Evolutionary conservation across 2,113 vertebrate species (phyloP).

Genomic region (Nesoenas mayeri): DNA sequence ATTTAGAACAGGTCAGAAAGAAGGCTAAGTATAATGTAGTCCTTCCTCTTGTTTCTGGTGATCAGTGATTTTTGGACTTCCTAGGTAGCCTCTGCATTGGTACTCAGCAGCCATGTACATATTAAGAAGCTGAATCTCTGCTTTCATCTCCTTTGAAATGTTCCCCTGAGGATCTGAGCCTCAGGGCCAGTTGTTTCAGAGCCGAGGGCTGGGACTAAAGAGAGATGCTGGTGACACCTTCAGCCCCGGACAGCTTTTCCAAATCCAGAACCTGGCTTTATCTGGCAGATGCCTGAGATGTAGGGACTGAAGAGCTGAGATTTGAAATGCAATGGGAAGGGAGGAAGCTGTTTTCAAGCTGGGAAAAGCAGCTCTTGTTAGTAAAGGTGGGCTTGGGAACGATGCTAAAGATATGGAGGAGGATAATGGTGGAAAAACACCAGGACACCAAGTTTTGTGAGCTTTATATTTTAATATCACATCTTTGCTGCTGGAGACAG

Average conservation of each 20-base stretch:
- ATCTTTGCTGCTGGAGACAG: background rate
- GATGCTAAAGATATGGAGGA: background rate
- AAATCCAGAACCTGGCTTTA: background rate
- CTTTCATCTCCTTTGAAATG: background rate
- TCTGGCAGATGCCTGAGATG: background rate
- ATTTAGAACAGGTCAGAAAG: background rate
- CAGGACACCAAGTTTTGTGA: background rate
- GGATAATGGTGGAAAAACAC: background rate
- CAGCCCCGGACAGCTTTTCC: background rate
- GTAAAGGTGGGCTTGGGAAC: background rate
- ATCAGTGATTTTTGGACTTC: background rate
- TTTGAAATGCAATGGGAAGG: background rate
- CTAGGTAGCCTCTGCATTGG: background rate
- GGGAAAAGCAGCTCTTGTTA: background rate
- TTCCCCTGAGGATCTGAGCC: background rate
- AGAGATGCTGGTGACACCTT: background rate
- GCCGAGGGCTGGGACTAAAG: background rate
- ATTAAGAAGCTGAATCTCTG: background rate
- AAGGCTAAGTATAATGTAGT: fast-evolving
- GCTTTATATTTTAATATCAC: constrained; percentile 43
- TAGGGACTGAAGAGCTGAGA: background rate
- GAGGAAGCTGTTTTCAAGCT: background rate
- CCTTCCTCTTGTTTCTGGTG: background rate
- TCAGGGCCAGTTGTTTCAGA: background rate
- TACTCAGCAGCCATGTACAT: fast-evolving